Evolutionary conservation across 2,888 invertebrate genomes (phyloP).

Genomic region (Sympetrum striolatum): DNA sequence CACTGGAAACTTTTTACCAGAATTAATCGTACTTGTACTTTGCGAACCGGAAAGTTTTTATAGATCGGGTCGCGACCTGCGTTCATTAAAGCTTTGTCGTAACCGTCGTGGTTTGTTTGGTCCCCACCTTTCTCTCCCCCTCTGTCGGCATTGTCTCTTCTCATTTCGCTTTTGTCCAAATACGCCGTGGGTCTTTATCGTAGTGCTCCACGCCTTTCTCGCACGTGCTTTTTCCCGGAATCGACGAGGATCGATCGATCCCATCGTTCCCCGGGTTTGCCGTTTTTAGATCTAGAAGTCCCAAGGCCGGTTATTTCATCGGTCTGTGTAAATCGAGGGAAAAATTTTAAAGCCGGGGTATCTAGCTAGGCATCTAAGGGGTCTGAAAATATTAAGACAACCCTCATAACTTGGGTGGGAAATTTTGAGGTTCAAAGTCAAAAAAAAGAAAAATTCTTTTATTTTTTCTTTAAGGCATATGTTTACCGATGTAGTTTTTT

Average conservation of each 20-base stretch:
- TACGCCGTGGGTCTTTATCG: background rate
- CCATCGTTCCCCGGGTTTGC: background rate
- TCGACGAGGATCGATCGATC: constrained; percentile 19
- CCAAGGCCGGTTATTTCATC: background rate
- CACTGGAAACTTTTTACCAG: no score
- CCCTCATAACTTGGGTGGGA: no score
- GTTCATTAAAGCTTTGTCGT: no score
- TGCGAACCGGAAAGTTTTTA: no score
- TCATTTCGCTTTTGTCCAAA: background rate
- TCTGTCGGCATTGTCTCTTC: background rate
- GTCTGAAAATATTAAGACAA: no score
- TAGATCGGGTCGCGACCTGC: no score
- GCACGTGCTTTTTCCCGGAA: constrained; percentile 22
- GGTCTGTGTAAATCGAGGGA: background rate
- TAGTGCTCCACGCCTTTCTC: background rate
- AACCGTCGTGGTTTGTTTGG: background rate
- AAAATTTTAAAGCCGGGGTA: background rate
- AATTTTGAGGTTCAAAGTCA: no score
- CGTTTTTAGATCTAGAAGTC: background rate
- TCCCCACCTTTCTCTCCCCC: background rate
- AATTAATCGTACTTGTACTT: no score
- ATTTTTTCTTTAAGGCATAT: no score
- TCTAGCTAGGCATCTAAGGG: no score
- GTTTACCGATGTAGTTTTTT: no score
- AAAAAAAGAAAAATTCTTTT: no score